These are phyloP conservation scores for Sinhomidia bicolor DNA, from an alignment of 2,888 invertebrate genomes.

Conservation along the genomic window DNA sequence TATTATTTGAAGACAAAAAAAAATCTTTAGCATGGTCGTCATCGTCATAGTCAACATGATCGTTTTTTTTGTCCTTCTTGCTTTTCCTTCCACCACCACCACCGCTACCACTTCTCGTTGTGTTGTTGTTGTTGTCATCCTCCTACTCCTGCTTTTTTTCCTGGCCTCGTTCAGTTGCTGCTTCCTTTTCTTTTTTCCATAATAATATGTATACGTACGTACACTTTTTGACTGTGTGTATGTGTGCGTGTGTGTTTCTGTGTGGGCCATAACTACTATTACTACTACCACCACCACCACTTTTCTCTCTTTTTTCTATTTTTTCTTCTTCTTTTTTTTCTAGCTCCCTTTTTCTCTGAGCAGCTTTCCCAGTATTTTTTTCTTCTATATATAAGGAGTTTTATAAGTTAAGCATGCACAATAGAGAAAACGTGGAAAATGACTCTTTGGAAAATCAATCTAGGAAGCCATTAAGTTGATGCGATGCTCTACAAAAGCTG, in stretches of 20 bases:
- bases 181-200: not conserved
- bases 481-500: slow-evolving; percentile 77
- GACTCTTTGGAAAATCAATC: slow-evolving; percentile 80
- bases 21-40: slow-evolving; percentile 67
- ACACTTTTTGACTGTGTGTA: too few species aligned
- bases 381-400: not conserved
- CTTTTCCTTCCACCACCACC: too few species aligned
- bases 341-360: slow-evolving; percentile 15
- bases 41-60: slow-evolving; percentile 67
- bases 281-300: not conserved
- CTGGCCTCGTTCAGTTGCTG: slow-evolving; percentile 46
- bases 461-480: slow-evolving; percentile 79
- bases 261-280: slow-evolving; percentile 5
- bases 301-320: slow-evolving; percentile 26
- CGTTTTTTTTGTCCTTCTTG: slow-evolving; percentile 70
- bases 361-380: slow-evolving; percentile 18
- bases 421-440: slow-evolving; percentile 76
- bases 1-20: slow-evolving; percentile 74
- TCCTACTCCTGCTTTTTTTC: not conserved
- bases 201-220: too few species aligned
- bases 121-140: too few species aligned
- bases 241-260: not conserved
- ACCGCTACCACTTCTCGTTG: slow-evolving; percentile 56
- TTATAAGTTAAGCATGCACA: slow-evolving; percentile 61
- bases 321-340: not conserved